These are phyloP conservation scores for Zaprionus lachaisei DNA, from an alignment of 1,140 invertebrate species.

Conservation along the genomic window DNA sequence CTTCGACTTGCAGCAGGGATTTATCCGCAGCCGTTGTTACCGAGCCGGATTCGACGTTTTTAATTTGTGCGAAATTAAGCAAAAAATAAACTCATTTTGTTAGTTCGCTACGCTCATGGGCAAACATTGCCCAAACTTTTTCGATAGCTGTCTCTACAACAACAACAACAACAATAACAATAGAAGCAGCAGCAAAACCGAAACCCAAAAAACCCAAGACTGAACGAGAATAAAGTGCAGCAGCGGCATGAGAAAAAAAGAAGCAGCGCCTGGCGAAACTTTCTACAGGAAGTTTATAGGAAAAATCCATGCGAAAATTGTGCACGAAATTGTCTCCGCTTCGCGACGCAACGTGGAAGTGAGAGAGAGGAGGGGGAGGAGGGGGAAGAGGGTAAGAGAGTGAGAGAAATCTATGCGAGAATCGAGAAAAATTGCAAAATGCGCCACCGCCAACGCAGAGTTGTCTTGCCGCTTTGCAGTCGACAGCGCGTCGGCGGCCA, in stretches of 20 bases:
- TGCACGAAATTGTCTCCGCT: conserved; percentile 55
- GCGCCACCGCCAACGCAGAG: conserved; percentile 26
- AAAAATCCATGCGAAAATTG: conserved; percentile 37
- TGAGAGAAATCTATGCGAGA: conserved; percentile 49
- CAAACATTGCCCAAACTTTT: conserved; percentile 76
- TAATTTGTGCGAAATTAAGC: conserved; percentile 83
- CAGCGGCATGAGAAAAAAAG: conserved; percentile 8
- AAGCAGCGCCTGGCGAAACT: conserved; percentile 39
- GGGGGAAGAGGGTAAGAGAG: not conserved
- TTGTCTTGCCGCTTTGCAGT: conserved; percentile 42
- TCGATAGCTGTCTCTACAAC: conserved; percentile 75
- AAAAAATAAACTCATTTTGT: conserved; percentile 82
- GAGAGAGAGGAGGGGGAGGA: not conserved
- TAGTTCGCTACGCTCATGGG: conserved; percentile 60
- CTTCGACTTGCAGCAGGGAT: conserved; percentile 17
- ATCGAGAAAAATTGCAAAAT: conserved; percentile 47
- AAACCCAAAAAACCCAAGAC: conserved; percentile 38
- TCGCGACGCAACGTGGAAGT: not conserved
- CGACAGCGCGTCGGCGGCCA: conserved; percentile 20
- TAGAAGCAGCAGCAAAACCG: conserved; percentile 33
- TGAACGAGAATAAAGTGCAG: conserved; percentile 10
- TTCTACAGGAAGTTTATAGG: conserved; percentile 45
- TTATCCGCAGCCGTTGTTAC: conserved; percentile 40
- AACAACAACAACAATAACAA: not conserved
- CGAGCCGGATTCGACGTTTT: conserved; percentile 64